These are phyloP conservation scores for Pterocles orientalis DNA, from an alignment of 2,113 vertebrate genomes.

Conservation along the genomic window DNA sequence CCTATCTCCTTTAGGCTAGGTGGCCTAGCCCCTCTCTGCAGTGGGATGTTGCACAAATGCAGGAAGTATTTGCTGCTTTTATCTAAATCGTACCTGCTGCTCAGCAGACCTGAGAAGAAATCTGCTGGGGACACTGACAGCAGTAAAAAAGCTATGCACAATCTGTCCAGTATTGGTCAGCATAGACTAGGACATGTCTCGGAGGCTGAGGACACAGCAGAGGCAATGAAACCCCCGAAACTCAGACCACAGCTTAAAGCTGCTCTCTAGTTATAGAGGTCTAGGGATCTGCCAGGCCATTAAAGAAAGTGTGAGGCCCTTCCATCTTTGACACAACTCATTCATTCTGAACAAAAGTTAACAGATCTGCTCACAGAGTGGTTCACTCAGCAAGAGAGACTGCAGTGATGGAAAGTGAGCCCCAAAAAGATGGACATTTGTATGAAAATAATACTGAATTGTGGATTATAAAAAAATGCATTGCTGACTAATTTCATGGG, in stretches of 20 bases:
- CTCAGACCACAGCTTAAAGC: neutral
- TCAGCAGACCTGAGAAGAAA: neutral
- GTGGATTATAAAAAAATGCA: neutral
- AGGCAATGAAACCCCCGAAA: neutral
- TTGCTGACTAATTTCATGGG: neutral
- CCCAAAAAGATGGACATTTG: neutral
- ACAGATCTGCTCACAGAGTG: neutral
- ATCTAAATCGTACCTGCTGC: neutral
- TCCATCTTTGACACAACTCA: neutral
- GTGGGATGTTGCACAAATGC: neutral
- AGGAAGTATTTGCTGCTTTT: neutral
- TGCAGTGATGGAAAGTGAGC: neutral
- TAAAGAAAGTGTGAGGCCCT: neutral
- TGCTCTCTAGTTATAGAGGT: neutral
- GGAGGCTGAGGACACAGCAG: neutral
- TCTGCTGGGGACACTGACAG: neutral
- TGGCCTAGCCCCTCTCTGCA: neutral
- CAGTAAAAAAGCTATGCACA: neutral
- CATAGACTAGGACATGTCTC: neutral
- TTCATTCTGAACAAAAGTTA: neutral
- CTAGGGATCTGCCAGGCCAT: neutral
- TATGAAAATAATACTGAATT: neutral
- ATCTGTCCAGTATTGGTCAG: neutral
- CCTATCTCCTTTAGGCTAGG: neutral
- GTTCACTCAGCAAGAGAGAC: neutral